Evolutionary conservation across 2,797 vertebrate genomes (phyloP), one percentile per base, ranked within the genome.

Genomic region (Tachyglossus aculeatus): DNA sequence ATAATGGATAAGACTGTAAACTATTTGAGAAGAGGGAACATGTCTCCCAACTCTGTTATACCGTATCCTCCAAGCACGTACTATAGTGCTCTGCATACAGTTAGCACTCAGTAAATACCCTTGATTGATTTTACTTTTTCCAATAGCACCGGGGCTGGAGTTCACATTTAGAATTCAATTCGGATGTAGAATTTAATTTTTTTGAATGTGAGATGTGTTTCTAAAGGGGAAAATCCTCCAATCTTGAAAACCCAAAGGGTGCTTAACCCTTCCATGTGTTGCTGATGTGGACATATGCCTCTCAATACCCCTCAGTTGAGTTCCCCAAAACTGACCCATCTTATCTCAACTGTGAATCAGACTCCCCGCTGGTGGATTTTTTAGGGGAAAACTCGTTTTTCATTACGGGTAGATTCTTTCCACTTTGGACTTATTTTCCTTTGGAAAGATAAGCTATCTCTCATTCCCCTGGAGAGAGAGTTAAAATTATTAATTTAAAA

Each of bases 351-450:
- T 3, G 3, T 52, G 12, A 86, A 88, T 82, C 80, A 21, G 73
- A 84, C 66, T 9, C 81, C 78, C 86, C 74, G 81, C 86, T 86
- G 48, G 72, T 88, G 73, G 80, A 52, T 84, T 88, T 86, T 88
- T 77, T 86, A 67, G 43, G n/a, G 71, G 78, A 90, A 83, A 87
- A 62, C 87, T 89, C n/a, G n/a, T n/a, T 86, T 90, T 92, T 89
- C 67, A 85, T 67, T 84, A 53, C 61, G 84, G 81, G 74, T 81
- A 71, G 82, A 88, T 90, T 82, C 81, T 80, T 90, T 89, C 83
- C 86, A 83, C 82, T 80, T 84, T 79, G 74, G 83, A 55, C 83
- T 86, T 84, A 84, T 64, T 88, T 90, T 74, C 82, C 84, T 90
- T 87, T 62, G 50, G 72, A 55, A 78, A 88, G 83, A 90, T 90